A percentile compares a stretch with the other conserved stretches of the same genome.
These are phyloP conservation scores for Oxyruncus cristatus DNA, from an alignment of 2,113 vertebrate species.

Conservation along the genomic window DNA sequence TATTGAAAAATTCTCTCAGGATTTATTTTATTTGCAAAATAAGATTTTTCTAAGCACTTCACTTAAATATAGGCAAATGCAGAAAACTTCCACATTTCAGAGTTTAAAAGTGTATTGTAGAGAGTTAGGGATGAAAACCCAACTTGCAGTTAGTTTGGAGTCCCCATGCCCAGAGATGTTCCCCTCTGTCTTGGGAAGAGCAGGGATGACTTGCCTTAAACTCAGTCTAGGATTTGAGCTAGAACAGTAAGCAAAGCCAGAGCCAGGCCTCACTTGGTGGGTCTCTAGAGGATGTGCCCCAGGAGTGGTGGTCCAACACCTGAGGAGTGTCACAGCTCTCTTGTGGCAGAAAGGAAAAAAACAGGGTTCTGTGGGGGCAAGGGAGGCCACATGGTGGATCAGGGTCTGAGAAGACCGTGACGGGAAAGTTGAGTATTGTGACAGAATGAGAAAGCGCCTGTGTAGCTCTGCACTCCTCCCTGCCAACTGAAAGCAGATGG, in stretches of 20 bases:
- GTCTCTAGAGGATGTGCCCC: not conserved
- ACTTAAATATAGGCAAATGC: not conserved
- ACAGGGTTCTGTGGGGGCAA: no score
- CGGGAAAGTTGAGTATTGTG: not conserved
- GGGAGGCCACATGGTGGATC: not conserved
- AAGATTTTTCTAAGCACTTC: not conserved
- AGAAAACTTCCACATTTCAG: not conserved
- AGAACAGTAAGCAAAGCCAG: not conserved
- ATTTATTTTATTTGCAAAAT: not conserved
- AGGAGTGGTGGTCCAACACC: not conserved
- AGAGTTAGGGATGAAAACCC: not conserved
- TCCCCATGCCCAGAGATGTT: not conserved
- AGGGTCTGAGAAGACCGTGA: not conserved
- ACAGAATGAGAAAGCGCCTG: not conserved
- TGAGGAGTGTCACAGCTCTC: not conserved
- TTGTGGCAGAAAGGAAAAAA: not conserved
- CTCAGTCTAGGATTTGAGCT: not conserved
- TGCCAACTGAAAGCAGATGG: not conserved
- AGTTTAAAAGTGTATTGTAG: not conserved
- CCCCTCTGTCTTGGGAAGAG: not conserved
- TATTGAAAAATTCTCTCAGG: not conserved
- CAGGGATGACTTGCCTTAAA: not conserved
- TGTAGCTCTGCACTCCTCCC: not conserved
- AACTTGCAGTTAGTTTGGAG: not conserved
- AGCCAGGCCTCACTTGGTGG: no score